Evolutionary conservation across 2,888 invertebrate species (phyloP).

Genomic region (Orchestes rusci): DNA sequence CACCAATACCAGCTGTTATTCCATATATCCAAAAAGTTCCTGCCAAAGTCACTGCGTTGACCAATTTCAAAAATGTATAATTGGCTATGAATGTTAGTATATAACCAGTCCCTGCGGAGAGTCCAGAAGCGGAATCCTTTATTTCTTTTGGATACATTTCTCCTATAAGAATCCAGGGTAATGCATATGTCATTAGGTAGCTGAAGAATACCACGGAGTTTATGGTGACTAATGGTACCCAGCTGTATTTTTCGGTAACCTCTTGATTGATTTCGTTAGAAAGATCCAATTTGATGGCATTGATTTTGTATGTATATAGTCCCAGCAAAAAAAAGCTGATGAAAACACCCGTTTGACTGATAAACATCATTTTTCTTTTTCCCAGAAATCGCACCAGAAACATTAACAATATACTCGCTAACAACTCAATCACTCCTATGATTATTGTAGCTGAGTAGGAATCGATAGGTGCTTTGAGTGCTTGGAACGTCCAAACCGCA

Average conservation of each 20-base stretch:
- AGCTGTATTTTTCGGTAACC: constrained; percentile 34
- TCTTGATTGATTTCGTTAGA: background rate
- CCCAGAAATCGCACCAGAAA: constrained; percentile 63
- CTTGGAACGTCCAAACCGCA: constrained; percentile 66
- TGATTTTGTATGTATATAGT: constrained; percentile 44
- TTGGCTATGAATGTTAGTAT: constrained; percentile 69
- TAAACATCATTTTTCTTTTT: constrained; percentile 47
- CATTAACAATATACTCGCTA: constrained; percentile 61
- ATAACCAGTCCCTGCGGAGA: constrained; percentile 67
- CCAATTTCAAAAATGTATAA: constrained; percentile 63
- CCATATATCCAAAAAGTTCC: constrained; percentile 69
- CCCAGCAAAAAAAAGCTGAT: constrained; percentile 57
- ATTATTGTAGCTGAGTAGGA: constrained; percentile 69
- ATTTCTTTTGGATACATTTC: constrained; percentile 66
- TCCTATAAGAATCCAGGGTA: constrained; percentile 74
- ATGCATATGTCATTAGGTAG: constrained; percentile 60
- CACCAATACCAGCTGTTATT: constrained; percentile 54
- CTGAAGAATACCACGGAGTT: constrained; percentile 61
- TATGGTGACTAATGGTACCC: constrained; percentile 63
- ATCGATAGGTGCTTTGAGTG: constrained; percentile 64
- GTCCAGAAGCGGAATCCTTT: constrained; percentile 63
- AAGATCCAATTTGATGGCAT: background rate
- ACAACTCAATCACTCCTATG: constrained; percentile 61
- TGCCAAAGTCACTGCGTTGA: constrained; percentile 54
- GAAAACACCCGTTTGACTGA: constrained; percentile 61